phyloP scores from a whole-genome alignment of 2,888 invertebrate species.

The Minunthozetes semirufus region DNA sequence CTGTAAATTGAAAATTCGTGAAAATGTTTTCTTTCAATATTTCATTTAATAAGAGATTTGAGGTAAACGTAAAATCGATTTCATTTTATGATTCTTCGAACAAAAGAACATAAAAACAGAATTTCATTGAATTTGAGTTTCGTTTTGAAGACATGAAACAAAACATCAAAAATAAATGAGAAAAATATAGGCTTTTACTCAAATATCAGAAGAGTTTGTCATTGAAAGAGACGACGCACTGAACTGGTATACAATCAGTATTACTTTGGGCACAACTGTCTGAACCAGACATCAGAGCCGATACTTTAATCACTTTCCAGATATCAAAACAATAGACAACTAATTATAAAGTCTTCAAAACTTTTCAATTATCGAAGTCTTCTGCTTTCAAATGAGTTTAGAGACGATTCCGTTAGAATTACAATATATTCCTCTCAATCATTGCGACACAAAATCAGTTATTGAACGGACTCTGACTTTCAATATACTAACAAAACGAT shows the following conservation, averaged over 20 bases:
- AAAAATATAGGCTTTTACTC: not conserved
- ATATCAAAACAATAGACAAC: not conserved
- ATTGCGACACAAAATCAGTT: not conserved
- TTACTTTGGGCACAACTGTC: not conserved
- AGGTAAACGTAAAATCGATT: not conserved
- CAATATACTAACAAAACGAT: not conserved
- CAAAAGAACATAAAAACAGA: not conserved
- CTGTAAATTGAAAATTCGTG: not conserved
- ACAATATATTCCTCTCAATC: too few relatives aligned
- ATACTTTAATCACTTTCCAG: not conserved
- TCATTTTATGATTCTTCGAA: not conserved
- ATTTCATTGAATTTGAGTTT: not conserved
- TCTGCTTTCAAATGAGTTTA: not conserved
- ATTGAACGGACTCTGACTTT: not conserved
- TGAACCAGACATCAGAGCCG: not conserved
- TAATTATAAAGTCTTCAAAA: not conserved
- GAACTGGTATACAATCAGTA: not conserved
- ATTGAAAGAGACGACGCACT: constrained; percentile 13
- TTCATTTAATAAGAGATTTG: not conserved
- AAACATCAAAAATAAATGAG: not conserved
- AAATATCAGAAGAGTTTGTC: not conserved
- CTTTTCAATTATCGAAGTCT: not conserved
- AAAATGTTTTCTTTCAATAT: not conserved
- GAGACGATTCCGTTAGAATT: too few relatives aligned
- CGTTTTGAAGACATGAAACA: not conserved